Evolutionary conservation across 2,888 invertebrate genomes (phyloP).

Genomic region (Linnaemya vulpina): DNA sequence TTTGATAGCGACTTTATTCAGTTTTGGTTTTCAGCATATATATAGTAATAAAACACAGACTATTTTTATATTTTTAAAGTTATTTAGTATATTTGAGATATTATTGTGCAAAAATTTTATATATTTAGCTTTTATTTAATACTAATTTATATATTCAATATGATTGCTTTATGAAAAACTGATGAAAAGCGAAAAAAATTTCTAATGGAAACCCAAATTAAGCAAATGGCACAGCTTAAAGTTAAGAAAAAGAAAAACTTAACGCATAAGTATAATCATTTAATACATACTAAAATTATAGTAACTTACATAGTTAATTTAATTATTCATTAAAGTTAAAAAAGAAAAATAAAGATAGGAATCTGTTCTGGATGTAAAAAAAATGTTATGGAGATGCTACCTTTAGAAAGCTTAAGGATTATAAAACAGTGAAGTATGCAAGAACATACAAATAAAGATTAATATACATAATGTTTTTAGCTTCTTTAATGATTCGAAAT

Average conservation of each 20-base stretch:
- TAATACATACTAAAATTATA: conserved; percentile 55
- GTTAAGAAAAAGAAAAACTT: conserved; percentile 42
- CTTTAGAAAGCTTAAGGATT: conserved; percentile 55
- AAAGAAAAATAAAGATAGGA: conserved; percentile 36
- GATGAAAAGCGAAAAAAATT: conserved; percentile 48
- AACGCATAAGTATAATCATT: conserved; percentile 42
- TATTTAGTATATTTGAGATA: conserved; percentile 57
- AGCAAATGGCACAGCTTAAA: conserved; percentile 67
- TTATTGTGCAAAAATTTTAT: conserved; percentile 69
- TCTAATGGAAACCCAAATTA: conserved; percentile 52
- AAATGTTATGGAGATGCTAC: conserved; percentile 22
- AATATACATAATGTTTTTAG: conserved; percentile 2
- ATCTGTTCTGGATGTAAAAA: conserved; percentile 39
- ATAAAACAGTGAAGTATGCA: conserved; percentile 43
- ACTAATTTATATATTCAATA: conserved; percentile 40
- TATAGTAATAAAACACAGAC: background rate
- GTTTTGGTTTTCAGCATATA: no score
- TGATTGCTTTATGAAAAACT: conserved; percentile 47
- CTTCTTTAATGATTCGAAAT: conserved; percentile 28
- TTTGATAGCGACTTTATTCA: no score
- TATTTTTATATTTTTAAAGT: conserved; percentile 22
- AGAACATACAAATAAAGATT: conserved; percentile 34
- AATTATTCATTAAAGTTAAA: conserved; percentile 39
- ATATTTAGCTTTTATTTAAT: conserved; percentile 43
- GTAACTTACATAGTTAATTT: conserved; percentile 54